phyloP scores from a whole-genome alignment of 2,888 invertebrate species.

The Charanyca ferruginea region DNA sequence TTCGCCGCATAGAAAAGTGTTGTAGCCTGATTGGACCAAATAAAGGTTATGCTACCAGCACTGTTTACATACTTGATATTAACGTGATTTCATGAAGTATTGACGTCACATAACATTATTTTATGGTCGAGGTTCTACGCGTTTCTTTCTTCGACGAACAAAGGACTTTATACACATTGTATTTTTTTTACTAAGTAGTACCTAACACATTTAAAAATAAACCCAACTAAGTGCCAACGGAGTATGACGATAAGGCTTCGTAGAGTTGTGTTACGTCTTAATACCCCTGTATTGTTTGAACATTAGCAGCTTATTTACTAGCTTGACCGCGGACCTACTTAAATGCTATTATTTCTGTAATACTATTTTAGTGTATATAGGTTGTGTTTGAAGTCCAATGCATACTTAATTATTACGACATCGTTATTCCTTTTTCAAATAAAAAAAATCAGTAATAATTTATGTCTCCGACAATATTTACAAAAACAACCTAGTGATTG shows the following conservation, averaged over 20 bases:
- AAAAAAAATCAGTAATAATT: no score
- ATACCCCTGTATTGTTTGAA: constrained; percentile 36
- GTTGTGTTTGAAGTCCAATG: constrained; percentile 1
- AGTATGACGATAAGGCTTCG: constrained; percentile 57
- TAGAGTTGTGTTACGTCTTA: constrained; percentile 52
- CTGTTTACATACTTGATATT: constrained; percentile 55
- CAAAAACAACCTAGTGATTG: no score
- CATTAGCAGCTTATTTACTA: constrained; percentile 39
- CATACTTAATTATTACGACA: no score
- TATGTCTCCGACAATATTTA: no score
- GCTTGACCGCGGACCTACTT: constrained; percentile 25
- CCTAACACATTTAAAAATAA: constrained; percentile 57
- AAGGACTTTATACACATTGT: constrained; percentile 41
- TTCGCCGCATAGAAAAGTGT: constrained; percentile 43
- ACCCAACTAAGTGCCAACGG: constrained; percentile 50
- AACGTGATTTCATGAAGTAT: constrained; percentile 59
- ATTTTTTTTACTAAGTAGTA: constrained; percentile 37
- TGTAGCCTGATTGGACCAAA: constrained; percentile 62
- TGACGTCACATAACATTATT: constrained; percentile 59
- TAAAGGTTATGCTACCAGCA: constrained; percentile 55
- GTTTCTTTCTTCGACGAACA: constrained; percentile 44
- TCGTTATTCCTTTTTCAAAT: no score
- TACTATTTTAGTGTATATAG: constrained; percentile 10
- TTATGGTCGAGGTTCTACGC: constrained; percentile 38
- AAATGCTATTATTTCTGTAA: constrained; percentile 8